phyloP scores from a whole-genome alignment of 2,888 invertebrate species.

The Drosophila buzzatii region DNA sequence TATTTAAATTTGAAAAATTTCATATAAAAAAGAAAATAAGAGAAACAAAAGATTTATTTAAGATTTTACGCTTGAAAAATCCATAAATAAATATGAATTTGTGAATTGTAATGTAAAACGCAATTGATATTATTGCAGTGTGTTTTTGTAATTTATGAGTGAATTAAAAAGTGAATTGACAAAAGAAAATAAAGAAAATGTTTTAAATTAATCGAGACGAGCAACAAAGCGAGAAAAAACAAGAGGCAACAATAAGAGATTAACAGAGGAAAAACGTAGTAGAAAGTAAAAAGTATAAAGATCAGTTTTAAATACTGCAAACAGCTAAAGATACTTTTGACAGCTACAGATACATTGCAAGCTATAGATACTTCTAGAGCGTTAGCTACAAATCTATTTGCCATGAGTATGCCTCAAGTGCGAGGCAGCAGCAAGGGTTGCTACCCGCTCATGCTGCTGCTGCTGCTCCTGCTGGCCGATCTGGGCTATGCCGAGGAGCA shows the following conservation, averaged over 20 bases:
- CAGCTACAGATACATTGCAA: conserved; percentile 11
- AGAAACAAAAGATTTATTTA: background rate
- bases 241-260: conserved; percentile 15
- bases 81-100: background rate
- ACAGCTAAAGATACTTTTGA: conserved; percentile 2
- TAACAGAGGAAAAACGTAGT: background rate
- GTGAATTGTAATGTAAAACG: conserved; percentile 24
- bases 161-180: conserved; percentile 42
- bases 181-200: conserved; percentile 51
- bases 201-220: conserved; percentile 28
- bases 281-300: background rate
- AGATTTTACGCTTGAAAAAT: background rate
- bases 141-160: conserved; percentile 37
- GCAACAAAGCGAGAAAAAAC: conserved; percentile 34
- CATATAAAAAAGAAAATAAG: background rate
- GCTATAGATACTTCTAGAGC: conserved; percentile 4
- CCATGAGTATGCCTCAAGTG: conserved; percentile 24
- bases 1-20: background rate
- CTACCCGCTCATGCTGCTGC: conserved; percentile 31
- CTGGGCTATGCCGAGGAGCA: conserved; percentile 38
- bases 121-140: conserved; percentile 31
- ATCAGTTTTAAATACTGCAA: background rate
- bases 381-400: background rate
- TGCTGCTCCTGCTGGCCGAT: conserved; percentile 48
- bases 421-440: conserved; percentile 22